Evolutionary conservation across 2,113 vertebrate species (phyloP).

Genomic region (Talpa occidentalis): DNA sequence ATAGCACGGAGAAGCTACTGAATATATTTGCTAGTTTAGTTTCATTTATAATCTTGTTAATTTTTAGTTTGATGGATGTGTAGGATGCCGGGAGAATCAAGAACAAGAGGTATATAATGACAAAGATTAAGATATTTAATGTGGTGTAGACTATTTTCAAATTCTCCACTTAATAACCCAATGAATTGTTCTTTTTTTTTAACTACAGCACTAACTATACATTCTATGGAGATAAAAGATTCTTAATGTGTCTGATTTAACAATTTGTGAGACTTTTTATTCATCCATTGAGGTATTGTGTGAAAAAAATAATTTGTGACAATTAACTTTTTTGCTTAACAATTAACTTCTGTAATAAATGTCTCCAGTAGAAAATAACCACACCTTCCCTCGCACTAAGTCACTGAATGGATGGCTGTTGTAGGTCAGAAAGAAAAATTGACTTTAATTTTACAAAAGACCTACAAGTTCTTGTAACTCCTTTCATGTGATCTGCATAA

Average conservation of each 20-base stretch:
- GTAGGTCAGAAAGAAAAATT: not conserved
- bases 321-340: not conserved
- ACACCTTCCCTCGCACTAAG: not conserved
- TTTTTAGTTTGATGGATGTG: not conserved
- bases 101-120: not conserved
- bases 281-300: not conserved
- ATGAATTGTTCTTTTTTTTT: not conserved
- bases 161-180: not conserved
- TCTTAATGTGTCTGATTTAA: not conserved
- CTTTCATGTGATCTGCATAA: not conserved
- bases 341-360: not conserved
- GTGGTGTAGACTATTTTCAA: not conserved
- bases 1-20: not conserved
- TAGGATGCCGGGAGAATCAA: not conserved
- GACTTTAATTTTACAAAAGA: not conserved
- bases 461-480: not conserved
- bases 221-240: not conserved
- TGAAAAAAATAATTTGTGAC: slow-evolving; percentile 3
- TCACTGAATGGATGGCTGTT: not conserved
- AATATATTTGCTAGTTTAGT: not conserved
- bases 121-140: not conserved
- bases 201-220: not conserved
- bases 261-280: not conserved
- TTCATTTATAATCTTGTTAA: not conserved
- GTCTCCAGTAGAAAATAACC: slow-evolving; percentile 18